Evolutionary conservation across 2,888 invertebrate genomes (phyloP).

Genomic region (Catocala nupta): DNA sequence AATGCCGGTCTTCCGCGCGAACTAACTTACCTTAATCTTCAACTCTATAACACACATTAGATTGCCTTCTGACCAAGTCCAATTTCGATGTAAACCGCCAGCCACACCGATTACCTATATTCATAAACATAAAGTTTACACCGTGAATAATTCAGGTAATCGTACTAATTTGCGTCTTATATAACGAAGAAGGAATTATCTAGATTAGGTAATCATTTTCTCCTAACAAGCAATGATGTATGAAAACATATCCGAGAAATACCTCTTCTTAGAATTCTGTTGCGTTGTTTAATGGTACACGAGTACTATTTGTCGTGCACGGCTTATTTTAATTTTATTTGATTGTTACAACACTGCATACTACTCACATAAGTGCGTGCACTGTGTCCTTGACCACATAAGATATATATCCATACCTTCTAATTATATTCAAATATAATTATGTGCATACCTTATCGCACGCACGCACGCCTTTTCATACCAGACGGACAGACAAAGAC

Average conservation of each 20-base stretch:
- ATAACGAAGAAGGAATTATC: slow-evolving; percentile 30
- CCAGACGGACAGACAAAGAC: no score
- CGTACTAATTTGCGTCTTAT: slow-evolving; percentile 30
- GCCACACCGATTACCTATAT: slow-evolving; percentile 44
- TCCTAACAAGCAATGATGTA: neutral
- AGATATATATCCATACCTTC: no score
- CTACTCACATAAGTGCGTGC: no score
- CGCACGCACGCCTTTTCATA: no score
- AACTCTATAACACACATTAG: slow-evolving; percentile 41
- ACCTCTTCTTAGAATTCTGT: no score
- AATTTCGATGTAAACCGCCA: slow-evolving; percentile 58
- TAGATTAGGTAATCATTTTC: slow-evolving; percentile 21
- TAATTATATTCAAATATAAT: no score
- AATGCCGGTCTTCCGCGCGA: slow-evolving; percentile 57
- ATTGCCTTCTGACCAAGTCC: slow-evolving; percentile 52
- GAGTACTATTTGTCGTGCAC: no score
- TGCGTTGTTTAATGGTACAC: no score
- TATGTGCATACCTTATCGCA: no score
- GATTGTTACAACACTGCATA: no score
- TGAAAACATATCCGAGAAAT: neutral
- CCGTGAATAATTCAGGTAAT: slow-evolving; percentile 39
- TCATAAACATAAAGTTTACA: slow-evolving; percentile 31
- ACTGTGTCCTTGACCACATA: no score
- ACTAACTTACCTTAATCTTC: slow-evolving; percentile 48
- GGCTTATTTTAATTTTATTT: no score